phyloP scores from a whole-genome alignment of 2,113 vertebrate species.

The Pampusana beccarii region DNA sequence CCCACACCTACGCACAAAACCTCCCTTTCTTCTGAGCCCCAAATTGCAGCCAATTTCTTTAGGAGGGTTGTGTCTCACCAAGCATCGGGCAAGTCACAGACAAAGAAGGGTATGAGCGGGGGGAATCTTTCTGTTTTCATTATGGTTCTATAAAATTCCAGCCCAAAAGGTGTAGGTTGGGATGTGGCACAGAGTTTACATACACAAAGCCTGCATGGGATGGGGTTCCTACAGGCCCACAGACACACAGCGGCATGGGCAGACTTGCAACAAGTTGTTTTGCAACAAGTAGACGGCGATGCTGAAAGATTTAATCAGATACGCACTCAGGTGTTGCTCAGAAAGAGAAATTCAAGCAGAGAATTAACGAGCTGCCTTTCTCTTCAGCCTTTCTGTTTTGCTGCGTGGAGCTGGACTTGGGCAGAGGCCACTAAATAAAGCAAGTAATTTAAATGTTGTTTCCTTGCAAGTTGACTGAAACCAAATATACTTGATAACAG shows the following conservation, averaged over 20 bases:
- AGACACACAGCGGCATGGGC: accelerated
- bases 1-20: slow-evolving; percentile 35
- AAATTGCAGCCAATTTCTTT: slow-evolving; percentile 15
- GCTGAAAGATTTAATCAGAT: neutral
- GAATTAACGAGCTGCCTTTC: neutral
- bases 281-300: neutral
- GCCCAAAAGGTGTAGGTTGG: neutral
- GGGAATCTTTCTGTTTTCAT: neutral
- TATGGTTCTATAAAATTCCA: neutral
- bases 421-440: slow-evolving; percentile 9
- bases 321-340: neutral
- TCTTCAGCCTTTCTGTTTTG: neutral
- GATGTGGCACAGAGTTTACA: neutral
- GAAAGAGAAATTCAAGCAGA: neutral
- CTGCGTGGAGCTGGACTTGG: neutral
- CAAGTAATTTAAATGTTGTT: neutral
- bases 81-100: neutral
- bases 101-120: neutral
- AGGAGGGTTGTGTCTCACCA: neutral
- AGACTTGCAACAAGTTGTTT: neutral
- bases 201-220: accelerated
- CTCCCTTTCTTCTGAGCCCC: slow-evolving; percentile 11
- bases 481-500: slow-evolving; percentile 56
- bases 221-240: neutral
- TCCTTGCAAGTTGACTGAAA: slow-evolving; percentile 45